These are phyloP conservation scores for Diceros bicornis DNA, from an alignment of 2,797 vertebrate species.

Conservation along the genomic window DNA sequence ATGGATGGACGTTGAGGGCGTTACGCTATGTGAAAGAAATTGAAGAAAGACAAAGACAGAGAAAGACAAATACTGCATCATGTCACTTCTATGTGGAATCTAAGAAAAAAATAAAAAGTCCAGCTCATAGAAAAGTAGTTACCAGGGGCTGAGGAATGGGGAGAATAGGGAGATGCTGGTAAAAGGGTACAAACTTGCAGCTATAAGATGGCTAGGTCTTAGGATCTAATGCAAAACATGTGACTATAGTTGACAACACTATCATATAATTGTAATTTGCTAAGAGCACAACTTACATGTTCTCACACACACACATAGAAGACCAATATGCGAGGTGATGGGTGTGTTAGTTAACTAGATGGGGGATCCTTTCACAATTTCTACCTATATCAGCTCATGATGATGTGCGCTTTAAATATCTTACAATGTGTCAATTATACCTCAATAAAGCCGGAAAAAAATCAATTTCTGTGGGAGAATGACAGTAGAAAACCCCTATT, in stretches of 20 bases:
- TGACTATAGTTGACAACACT: fast-evolving
- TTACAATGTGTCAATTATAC: not conserved
- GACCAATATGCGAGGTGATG: not conserved
- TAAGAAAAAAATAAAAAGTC: not conserved
- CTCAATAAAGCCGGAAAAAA: not conserved
- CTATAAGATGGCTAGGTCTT: not conserved
- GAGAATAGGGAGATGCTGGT: not conserved
- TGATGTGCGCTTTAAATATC: not conserved
- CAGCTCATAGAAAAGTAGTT: not conserved
- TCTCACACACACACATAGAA: not conserved
- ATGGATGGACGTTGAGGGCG: not conserved
- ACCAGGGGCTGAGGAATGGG: fast-evolving
- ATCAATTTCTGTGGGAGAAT: not conserved
- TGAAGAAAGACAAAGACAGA: not conserved
- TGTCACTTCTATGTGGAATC: not conserved
- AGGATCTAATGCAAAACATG: not conserved
- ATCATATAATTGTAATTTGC: not conserved
- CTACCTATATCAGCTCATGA: not conserved
- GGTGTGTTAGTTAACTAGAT: not conserved
- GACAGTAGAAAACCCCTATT: too few relatives aligned
- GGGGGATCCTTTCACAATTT: not conserved
- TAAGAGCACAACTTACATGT: not conserved
- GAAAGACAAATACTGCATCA: not conserved
- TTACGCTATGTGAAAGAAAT: not conserved
- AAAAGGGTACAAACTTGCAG: not conserved